Evolutionary conservation across 2,888 invertebrate genomes (phyloP), one percentile per base, ranked within the genome.

Genomic region (Digitonthophagus gazella): DNA sequence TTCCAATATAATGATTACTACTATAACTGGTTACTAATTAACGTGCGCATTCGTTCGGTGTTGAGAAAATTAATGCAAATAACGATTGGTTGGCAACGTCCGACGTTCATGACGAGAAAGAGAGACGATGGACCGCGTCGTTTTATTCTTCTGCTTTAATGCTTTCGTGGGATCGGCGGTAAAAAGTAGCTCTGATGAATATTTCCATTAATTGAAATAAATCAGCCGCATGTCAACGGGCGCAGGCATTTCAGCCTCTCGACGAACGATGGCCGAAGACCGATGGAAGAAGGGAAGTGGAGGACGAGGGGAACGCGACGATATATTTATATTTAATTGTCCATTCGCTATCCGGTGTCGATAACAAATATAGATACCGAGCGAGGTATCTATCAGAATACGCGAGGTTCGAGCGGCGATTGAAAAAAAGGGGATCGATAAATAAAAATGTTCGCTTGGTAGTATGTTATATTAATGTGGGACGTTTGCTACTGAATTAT

Each of bases 161-260:
- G 76, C 78, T 75, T 78, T 75, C 79, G 77, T 76, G 76, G 78
- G 77, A 76, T 76, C 64, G 71, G 69, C 65, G 70, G 65, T 67
- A 74, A 74, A 74, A 74, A 74, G 72, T 74, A 71, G 73, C 71
- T 73, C 72, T 71, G 79, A 79, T 80, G 81, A 81, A 80, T 80
- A 81, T 80, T 80, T 81, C 80, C 81, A 81, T 82, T 80, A 80
- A 81, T 81, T 82, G 80, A 81, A 81, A 80, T 80, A 80, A 80
- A 80, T 81, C 81, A 80, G 76, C 76, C 70, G 70, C 72, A 73
- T 75, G 74, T 73, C 73, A 74, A 72, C 72, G 71, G 69, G 68
- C 69, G 70, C 67, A 69, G 71, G 71, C 73, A 74, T 69, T 69
- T 65, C 66, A 64, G 65, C 67, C 28, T 61, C 66, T 55, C 55